Conservation (phyloP, 2,797 vertebrate species). For the Peromyscus attwateri region DNA sequence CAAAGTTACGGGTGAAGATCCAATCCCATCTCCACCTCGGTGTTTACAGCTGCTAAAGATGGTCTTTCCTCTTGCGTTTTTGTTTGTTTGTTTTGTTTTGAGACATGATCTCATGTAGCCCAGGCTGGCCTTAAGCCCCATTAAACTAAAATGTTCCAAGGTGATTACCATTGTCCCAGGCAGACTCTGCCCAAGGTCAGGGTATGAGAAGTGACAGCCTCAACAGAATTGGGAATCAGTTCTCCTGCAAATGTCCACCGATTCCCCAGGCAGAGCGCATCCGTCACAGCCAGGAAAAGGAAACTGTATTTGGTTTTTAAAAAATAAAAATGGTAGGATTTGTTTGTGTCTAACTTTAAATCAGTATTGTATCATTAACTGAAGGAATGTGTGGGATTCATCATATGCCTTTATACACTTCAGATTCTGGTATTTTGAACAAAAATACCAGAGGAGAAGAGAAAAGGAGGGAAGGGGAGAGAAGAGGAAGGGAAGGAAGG, state of each 20-base stretch:
- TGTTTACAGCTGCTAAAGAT: background rate
- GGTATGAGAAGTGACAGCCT: background rate
- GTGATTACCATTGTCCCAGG: background rate
- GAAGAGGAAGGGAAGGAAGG: too few relatives aligned
- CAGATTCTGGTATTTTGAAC: background rate
- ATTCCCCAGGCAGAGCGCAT: background rate
- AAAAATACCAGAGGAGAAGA: background rate
- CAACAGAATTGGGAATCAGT: too few relatives aligned
- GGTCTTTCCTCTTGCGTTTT: background rate
- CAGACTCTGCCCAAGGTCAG: conserved; percentile 14
- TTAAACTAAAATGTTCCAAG: background rate
- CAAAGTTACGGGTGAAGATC: background rate
- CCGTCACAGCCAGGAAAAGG: background rate
- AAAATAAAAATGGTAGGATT: background rate
- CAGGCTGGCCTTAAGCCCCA: background rate
- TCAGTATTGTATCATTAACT: background rate
- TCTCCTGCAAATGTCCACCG: background rate
- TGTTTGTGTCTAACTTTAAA: conserved; percentile 17
- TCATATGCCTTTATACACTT: background rate
- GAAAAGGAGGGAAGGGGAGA: too few relatives aligned
- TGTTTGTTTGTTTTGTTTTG: too few relatives aligned
- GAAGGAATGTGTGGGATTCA: background rate
- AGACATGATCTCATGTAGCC: background rate
- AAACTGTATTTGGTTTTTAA: background rate
- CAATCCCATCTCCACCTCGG: background rate